phyloP scores from a whole-genome alignment of 2,888 invertebrate species.

The Ophion ellenae region DNA sequence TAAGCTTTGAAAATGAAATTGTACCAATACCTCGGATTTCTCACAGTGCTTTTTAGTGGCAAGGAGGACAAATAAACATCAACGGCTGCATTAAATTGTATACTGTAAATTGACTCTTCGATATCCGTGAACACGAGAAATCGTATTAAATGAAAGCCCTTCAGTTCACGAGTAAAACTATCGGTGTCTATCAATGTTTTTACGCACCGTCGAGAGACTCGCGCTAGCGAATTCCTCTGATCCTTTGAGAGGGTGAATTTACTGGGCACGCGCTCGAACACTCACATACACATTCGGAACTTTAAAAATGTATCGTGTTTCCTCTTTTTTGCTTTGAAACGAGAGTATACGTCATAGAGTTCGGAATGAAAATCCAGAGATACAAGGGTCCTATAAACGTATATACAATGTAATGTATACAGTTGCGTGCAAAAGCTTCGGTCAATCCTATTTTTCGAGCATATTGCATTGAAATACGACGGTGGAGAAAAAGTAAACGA shows the following conservation, averaged over 20 bases:
- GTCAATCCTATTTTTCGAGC: too few species aligned
- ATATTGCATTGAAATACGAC: too few species aligned
- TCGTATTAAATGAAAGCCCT: not conserved
- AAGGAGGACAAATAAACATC: too few species aligned
- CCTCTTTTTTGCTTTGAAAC: constrained; percentile 3
- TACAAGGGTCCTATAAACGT: not conserved
- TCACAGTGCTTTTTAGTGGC: too few species aligned
- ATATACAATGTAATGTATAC: not conserved
- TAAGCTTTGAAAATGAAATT: too few species aligned
- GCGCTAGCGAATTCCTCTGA: constrained; percentile 26
- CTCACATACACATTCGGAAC: not conserved
- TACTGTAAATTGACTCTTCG: not conserved
- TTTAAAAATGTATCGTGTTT: not conserved
- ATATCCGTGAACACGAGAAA: not conserved
- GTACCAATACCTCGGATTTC: too few species aligned
- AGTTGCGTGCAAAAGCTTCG: too few species aligned
- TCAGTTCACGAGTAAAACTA: not conserved
- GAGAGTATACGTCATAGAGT: constrained; percentile 15
- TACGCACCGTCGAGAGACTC: not conserved
- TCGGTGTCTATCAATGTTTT: not conserved
- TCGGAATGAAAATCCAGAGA: constrained; percentile 3
- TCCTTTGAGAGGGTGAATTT: constrained; percentile 31
- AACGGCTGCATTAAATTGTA: not conserved
- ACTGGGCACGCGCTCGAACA: not conserved
- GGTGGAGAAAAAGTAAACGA: too few species aligned